Evolutionary conservation across 2,113 vertebrate genomes (phyloP).

Genomic region (Vicugna pacos): DNA sequence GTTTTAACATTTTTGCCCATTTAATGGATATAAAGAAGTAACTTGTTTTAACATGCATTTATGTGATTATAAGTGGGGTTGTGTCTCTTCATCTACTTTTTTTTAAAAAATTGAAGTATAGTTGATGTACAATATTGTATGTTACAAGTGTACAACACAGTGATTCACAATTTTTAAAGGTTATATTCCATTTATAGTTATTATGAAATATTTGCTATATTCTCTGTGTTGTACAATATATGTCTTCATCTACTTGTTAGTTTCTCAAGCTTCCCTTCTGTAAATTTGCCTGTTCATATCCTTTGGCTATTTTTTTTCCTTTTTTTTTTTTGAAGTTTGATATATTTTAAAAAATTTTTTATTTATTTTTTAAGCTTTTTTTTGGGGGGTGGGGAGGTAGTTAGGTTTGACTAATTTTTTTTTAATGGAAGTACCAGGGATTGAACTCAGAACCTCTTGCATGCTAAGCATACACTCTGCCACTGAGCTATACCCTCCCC

Average conservation of each 20-base stretch:
- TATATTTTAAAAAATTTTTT: too few relatives aligned
- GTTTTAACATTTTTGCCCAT: not conserved
- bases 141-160: not conserved
- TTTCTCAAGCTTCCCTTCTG: constrained; percentile 1
- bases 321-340: not conserved
- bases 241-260: constrained; percentile 44
- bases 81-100: constrained; percentile 48
- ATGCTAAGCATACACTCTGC: too few relatives aligned
- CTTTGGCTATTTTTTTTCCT: constrained; percentile 55
- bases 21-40: constrained; percentile 13
- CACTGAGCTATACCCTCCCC: too few relatives aligned
- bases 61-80: constrained; percentile 18
- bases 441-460: too few relatives aligned
- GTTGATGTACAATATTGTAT: not conserved
- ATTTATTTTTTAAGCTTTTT: too few relatives aligned
- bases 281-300: constrained; percentile 46
- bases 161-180: not conserved
- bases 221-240: not conserved
- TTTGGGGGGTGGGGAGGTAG: too few relatives aligned
- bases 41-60: constrained; percentile 27
- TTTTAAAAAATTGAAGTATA: not conserved
- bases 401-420: too few relatives aligned
- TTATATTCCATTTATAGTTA: not conserved
- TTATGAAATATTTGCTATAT: not conserved
- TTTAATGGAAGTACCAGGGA: too few relatives aligned